Evolutionary conservation across 2,797 vertebrate species (phyloP).

Genomic region (Dallia pectoralis): DNA sequence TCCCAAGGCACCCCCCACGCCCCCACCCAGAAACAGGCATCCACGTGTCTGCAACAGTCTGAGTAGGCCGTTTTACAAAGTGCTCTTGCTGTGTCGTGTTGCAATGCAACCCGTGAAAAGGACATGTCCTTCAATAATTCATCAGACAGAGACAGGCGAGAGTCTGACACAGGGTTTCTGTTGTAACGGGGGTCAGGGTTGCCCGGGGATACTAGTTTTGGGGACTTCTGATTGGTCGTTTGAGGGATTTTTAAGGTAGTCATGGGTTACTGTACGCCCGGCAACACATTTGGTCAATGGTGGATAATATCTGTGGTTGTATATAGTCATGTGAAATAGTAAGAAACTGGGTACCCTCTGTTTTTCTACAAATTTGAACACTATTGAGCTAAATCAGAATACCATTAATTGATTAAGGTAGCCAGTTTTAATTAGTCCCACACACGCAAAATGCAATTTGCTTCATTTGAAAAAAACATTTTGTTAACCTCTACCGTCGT

Average conservation of each 20-base stretch:
- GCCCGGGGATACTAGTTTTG: background rate
- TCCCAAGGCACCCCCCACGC: background rate
- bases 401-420: too few species aligned
- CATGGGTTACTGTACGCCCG: background rate
- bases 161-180: background rate
- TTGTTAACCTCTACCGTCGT: too few species aligned
- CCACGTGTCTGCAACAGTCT: background rate
- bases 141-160: background rate
- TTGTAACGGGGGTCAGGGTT: background rate
- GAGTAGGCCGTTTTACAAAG: background rate
- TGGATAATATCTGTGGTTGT: too few species aligned
- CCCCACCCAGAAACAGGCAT: background rate
- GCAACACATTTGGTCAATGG: background rate
- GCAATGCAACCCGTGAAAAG: background rate
- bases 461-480: too few species aligned
- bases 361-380: too few species aligned
- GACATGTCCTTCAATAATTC: constrained; percentile 8
- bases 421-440: too few species aligned
- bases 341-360: too few species aligned
- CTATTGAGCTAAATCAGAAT: too few species aligned
- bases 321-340: too few species aligned
- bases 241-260: background rate
- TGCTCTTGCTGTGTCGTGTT: constrained; percentile 3
- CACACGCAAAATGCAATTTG: too few species aligned
- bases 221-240: background rate